phyloP scores from a whole-genome alignment of 2,888 invertebrate species.

The Branchipolynoe longqiensis region DNA sequence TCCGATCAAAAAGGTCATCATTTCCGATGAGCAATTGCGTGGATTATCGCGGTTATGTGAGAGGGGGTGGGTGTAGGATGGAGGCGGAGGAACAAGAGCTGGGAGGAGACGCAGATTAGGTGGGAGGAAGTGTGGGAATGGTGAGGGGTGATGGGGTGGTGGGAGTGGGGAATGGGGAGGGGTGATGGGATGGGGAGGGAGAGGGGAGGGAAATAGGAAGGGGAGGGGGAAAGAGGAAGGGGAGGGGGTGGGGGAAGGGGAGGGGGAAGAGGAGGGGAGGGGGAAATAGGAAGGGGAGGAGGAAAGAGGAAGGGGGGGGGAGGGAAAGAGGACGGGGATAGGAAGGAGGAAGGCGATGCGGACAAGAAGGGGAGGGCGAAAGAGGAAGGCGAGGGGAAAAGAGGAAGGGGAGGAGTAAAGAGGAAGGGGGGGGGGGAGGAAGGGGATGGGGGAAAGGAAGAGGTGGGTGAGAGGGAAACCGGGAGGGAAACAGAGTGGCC shows the following conservation, averaged over 20 bases:
- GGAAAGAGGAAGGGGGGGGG: neutral
- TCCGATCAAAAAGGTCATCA: too few relatives aligned
- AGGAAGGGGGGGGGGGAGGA: neutral
- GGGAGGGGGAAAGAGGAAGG: constrained; percentile 1
- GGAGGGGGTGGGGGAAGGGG: neutral
- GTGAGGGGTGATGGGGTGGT: constrained; percentile 7
- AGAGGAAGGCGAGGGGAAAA: too few relatives aligned
- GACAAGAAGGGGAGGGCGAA: too few relatives aligned
- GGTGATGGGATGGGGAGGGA: neutral
- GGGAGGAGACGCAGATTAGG: neutral
- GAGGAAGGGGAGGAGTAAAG: neutral
- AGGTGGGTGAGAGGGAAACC: too few relatives aligned
- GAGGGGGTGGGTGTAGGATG: neutral
- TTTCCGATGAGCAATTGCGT: too few relatives aligned
- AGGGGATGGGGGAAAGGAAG: neutral
- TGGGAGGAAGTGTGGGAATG: neutral
- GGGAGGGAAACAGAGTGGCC: too few relatives aligned
- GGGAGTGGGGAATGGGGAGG: neutral
- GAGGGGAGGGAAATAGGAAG: neutral
- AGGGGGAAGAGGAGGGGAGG: too few relatives aligned
- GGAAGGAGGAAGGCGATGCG: too few relatives aligned
- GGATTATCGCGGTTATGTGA: neutral
- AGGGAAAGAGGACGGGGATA: neutral
- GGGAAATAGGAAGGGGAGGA: too few relatives aligned
- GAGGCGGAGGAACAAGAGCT: neutral